A percentile compares a stretch with the other conserved stretches of the same genome.
Evolutionary conservation across 92 coral and sea anemone species (phyloP).

Genomic region (Pocillopora meandrina): DNA sequence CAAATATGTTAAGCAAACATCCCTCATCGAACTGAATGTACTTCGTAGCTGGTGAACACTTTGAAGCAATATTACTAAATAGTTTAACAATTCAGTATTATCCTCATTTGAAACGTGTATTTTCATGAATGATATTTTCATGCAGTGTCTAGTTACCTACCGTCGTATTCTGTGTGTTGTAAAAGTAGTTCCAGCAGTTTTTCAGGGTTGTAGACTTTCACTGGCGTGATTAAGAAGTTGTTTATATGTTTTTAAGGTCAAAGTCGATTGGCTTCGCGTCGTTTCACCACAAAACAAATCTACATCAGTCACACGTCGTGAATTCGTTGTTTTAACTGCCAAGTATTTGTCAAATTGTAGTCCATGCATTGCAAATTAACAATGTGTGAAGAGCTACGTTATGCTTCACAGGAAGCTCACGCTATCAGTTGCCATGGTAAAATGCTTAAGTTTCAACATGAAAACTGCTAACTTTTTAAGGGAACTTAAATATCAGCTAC

Average conservation of each 20-base stretch:
- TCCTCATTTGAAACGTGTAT: no score
- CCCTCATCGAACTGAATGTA: background rate
- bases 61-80: conserved; percentile 4
- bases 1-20: background rate
- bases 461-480: background rate
- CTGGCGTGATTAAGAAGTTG: no score
- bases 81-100: no score
- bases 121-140: no score
- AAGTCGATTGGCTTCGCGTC: background rate
- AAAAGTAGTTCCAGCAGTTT: background rate
- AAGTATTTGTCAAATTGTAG: conserved; percentile 5
- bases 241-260: background rate
- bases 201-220: background rate
- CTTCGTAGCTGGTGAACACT: background rate
- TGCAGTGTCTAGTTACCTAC: background rate
- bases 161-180: no score
- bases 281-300: background rate
- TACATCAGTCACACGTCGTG: background rate
- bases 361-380: conserved; percentile 45
- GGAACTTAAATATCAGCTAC: background rate
- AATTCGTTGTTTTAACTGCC: conserved; percentile 4
- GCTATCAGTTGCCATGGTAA: background rate
- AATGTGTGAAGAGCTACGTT: background rate
- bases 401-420: background rate
- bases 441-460: background rate